Conservation (phyloP, 2,888 invertebrate species). For the Drosophila pegasa region DNA sequence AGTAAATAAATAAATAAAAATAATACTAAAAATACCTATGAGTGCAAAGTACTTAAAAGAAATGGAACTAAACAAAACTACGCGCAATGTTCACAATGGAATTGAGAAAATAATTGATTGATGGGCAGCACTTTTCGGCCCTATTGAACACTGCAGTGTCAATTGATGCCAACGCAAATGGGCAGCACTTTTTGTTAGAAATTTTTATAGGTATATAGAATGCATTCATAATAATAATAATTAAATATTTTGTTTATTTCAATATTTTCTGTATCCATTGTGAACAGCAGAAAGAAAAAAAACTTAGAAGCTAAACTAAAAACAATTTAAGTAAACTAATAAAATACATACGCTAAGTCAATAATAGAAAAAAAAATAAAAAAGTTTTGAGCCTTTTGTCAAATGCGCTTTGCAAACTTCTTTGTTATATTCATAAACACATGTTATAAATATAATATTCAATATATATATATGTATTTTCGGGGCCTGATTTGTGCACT, state of each 20-base stretch:
- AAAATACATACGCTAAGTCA: slow-evolving; percentile 37
- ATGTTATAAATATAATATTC: slow-evolving; percentile 21
- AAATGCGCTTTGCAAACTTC: slow-evolving; percentile 43
- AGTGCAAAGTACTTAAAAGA: slow-evolving; percentile 20
- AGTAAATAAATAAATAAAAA: slow-evolving; percentile 10
- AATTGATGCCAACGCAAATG: neutral
- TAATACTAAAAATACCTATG: slow-evolving; percentile 29
- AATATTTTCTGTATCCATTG: too few relatives aligned
- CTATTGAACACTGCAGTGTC: neutral
- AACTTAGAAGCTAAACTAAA: slow-evolving; percentile 39
- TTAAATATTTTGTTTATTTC: too few relatives aligned
- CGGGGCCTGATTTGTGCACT: slow-evolving; percentile 65
- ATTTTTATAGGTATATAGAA: too few relatives aligned
- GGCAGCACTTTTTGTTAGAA: slow-evolving; percentile 9
- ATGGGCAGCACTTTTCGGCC: slow-evolving; percentile 2
- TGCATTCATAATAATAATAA: too few relatives aligned
- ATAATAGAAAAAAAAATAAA: slow-evolving; percentile 24
- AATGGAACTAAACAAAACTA: slow-evolving; percentile 11
- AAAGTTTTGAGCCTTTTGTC: slow-evolving; percentile 49
- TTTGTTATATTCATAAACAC: slow-evolving; percentile 9
- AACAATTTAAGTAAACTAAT: slow-evolving; percentile 33
- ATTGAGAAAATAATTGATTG: neutral
- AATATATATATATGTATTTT: neutral
- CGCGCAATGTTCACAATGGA: slow-evolving; percentile 14
- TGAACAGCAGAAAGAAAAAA: neutral